These are phyloP conservation scores for Orestias chungarensis DNA, from an alignment of 2,797 vertebrate species.

Conservation along the genomic window DNA sequence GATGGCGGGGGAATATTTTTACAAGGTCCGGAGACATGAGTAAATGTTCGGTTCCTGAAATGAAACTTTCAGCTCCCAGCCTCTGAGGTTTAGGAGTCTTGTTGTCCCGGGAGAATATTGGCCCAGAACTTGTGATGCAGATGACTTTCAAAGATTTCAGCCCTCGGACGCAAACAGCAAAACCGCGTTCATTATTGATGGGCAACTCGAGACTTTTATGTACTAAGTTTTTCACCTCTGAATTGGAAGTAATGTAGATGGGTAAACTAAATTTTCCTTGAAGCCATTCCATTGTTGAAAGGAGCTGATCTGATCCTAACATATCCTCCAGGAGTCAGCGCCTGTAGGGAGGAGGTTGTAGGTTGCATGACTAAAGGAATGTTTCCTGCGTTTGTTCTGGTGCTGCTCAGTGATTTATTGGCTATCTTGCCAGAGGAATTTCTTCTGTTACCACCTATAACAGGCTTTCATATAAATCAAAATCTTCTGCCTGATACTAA, in stretches of 20 bases:
- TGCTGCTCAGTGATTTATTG: conserved; percentile 52
- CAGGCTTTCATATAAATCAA: conserved; percentile 55
- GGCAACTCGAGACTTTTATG: background rate
- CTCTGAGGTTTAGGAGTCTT: background rate
- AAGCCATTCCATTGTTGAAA: conserved; percentile 60
- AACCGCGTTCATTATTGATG: too few relatives aligned
- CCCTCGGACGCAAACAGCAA: background rate
- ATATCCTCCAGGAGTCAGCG: conserved; percentile 32
- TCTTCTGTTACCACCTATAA: conserved; percentile 58
- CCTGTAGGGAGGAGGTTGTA: conserved; percentile 15
- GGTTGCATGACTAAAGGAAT: conserved; percentile 49
- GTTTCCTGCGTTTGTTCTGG: conserved; percentile 51
- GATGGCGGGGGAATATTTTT: background rate
- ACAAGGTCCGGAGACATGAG: background rate
- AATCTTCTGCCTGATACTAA: conserved; percentile 14
- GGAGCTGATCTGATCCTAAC: conserved; percentile 60
- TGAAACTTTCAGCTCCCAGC: too few relatives aligned
- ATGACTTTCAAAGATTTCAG: background rate
- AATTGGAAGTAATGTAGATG: conserved; percentile 60
- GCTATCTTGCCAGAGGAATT: conserved; percentile 53
- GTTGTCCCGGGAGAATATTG: background rate
- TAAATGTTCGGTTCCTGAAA: background rate
- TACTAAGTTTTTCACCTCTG: conserved; percentile 23
- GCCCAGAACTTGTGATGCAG: background rate
- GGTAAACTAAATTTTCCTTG: conserved; percentile 69